These are phyloP conservation scores for Parauchenoglanis punctatus DNA, from an alignment of 2,797 vertebrate genomes.

Conservation along the genomic window DNA sequence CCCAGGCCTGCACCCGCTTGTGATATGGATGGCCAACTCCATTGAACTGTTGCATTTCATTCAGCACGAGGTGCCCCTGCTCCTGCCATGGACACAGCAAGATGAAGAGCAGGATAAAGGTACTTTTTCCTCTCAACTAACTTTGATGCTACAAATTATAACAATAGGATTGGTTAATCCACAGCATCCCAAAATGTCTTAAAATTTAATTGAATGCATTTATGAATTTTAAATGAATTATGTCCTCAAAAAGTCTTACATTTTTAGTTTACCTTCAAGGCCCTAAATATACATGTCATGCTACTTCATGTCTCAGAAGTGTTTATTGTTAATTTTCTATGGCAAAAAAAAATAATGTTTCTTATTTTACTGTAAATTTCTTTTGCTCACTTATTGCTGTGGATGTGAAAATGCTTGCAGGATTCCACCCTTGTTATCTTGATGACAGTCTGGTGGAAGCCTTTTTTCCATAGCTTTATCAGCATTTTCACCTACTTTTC, in stretches of 20 bases:
- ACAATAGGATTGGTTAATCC: background rate
- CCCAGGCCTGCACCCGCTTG: constrained; percentile 73
- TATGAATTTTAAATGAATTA: background rate
- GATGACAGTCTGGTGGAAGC: background rate
- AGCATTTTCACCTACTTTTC: background rate
- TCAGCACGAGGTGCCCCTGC: constrained; percentile 77
- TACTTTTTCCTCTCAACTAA: constrained; percentile 39
- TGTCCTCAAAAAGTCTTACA: background rate
- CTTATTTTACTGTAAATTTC: background rate
- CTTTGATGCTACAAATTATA: background rate
- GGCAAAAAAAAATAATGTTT: background rate
- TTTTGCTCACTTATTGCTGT: background rate
- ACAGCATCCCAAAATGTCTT: background rate
- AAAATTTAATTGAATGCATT: background rate
- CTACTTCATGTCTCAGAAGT: background rate
- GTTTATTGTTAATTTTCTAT: background rate
- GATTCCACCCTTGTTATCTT: background rate
- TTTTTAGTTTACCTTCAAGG: background rate
- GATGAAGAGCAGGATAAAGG: constrained; percentile 62
- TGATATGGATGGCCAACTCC: constrained; percentile 82
- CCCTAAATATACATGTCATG: background rate
- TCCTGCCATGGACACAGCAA: constrained; percentile 69
- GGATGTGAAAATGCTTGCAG: background rate
- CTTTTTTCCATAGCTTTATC: background rate
- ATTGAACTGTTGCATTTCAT: constrained; percentile 81